These are phyloP conservation scores for Hemiscyllium ocellatum DNA, from an alignment of 2,113 vertebrate species.

Conservation along the genomic window DNA sequence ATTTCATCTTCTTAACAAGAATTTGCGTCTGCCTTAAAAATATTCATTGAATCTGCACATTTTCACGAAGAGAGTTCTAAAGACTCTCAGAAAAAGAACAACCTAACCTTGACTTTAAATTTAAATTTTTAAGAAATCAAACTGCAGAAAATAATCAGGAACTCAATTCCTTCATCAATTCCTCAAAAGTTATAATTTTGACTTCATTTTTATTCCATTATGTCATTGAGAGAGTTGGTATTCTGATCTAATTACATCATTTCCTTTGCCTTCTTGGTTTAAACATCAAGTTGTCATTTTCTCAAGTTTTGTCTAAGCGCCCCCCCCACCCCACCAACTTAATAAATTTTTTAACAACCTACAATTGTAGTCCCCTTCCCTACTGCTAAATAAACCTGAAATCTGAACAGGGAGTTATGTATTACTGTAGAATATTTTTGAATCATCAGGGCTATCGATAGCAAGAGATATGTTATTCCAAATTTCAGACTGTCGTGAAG, in stretches of 20 bases:
- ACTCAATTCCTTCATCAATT: neutral
- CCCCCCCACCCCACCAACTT: neutral
- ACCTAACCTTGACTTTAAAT: too few relatives aligned
- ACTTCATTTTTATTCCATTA: neutral
- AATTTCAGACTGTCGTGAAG: too few relatives aligned
- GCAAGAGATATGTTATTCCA: too few relatives aligned
- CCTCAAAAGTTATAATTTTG: neutral
- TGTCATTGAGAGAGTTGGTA: neutral
- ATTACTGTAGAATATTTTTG: neutral
- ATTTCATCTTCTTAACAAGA: too few relatives aligned
- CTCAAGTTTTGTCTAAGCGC: neutral
- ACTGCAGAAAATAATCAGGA: neutral
- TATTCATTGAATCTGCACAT: too few relatives aligned
- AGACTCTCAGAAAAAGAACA: too few relatives aligned
- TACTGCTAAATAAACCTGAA: neutral
- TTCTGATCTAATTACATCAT: neutral
- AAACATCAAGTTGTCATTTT: neutral
- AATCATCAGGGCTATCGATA: neutral
- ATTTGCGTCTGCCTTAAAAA: too few relatives aligned
- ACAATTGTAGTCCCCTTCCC: neutral
- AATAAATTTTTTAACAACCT: neutral
- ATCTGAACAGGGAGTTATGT: neutral
- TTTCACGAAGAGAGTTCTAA: too few relatives aligned
- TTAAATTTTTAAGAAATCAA: neutral
- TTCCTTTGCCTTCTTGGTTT: neutral